Base-by-base conservation (phyloP, 1,140 invertebrate genomes). In the Macrosteles quadrilineatus region DNA sequence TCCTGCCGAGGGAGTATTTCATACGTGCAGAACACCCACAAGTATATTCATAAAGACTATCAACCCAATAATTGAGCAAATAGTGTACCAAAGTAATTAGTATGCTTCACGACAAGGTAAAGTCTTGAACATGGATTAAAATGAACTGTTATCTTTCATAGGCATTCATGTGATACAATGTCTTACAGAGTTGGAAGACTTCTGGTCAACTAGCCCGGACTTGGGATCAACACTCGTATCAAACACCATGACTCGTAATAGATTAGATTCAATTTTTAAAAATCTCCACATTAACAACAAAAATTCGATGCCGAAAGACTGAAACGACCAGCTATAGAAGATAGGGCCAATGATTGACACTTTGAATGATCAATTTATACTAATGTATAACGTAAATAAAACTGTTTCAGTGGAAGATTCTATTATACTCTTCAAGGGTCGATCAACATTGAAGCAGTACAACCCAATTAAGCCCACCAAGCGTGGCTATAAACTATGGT, bases 401-500 rank as follows among this genome's bases (percentile, higher is more conserved):
- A 45, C 62, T 40, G 19, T 71, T 2, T 62, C 50, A 3, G 32
- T 71, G 14, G 66, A 73, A 53, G 72, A 73, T 40, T 67, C 65
- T 27, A 73, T 71, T 43, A 68, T 71, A 19, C 25, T 31, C 14
- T 73, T 71, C 47, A 73, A 71, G 47, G 70, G 72, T 30, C 36
- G 36, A 11, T 11, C 9, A 11, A 11, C 36, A 43, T 9, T 43
- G 17, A 43, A 43, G 36, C 36, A 43, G 36, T 43, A 43, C 36
- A 43, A 43, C 17, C 36, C 36, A 9, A 43, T 43, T 9, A 43
- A 43, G 36, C 36, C 36, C 9, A 43, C 17, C 36, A 43, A 43
- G 36, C 36, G 36, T 9, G 36, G 36, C 9, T 72, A 69, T 47
- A 73, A 73, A 65, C 23, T 69, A 14, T 73, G 70, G 70, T 67